These are phyloP conservation scores for Puffinus mauretanicus DNA, from an alignment of 2,113 vertebrate species.

Conservation along the genomic window DNA sequence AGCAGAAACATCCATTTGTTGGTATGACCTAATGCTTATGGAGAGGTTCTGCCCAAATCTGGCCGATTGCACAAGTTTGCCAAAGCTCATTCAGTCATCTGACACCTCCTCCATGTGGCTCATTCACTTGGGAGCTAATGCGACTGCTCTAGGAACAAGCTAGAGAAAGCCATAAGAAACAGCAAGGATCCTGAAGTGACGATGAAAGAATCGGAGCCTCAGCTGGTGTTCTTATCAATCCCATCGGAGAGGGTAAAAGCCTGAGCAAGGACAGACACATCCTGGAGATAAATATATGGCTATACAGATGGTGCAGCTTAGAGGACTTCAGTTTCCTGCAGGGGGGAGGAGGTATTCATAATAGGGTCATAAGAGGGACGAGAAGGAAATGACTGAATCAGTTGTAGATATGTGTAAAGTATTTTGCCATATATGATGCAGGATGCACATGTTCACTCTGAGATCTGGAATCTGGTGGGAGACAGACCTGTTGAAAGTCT, in stretches of 20 bases:
- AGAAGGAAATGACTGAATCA: constrained; percentile 58
- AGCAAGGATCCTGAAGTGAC: neutral
- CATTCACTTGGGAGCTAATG: neutral
- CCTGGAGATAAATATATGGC: constrained; percentile 53
- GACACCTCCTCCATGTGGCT: neutral
- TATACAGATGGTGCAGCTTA: constrained; percentile 47
- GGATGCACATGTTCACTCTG: constrained; percentile 54
- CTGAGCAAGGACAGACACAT: constrained; percentile 49
- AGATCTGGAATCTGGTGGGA: constrained; percentile 40
- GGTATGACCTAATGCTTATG: neutral
- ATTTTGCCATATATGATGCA: constrained; percentile 29
- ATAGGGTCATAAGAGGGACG: constrained; percentile 28
- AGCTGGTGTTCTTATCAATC: constrained; percentile 40
- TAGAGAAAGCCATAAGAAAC: neutral
- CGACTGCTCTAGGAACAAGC: neutral
- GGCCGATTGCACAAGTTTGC: neutral
- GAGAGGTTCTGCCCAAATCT: neutral
- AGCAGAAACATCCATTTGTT: neutral
- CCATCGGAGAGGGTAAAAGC: neutral
- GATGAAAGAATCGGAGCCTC: neutral
- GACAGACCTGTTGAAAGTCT: constrained; percentile 4
- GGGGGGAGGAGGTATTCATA: constrained; percentile 13
- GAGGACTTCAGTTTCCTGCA: constrained; percentile 52
- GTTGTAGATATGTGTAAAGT: neutral
- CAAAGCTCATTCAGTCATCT: neutral